Base-by-base conservation (phyloP, 2,888 invertebrate species). In the Eupithecia centaureata region DNA sequence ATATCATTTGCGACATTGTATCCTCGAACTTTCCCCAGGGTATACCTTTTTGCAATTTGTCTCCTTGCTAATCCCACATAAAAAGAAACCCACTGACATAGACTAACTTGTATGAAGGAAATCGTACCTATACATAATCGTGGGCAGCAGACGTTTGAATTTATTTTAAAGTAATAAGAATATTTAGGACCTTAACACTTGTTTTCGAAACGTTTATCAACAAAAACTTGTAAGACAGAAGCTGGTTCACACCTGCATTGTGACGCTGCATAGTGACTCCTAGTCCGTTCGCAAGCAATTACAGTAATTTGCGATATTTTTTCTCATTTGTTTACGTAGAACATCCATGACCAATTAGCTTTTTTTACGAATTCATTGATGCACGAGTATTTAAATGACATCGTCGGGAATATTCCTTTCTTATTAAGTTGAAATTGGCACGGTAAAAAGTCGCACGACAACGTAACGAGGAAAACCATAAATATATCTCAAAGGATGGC, bases 321-420 rank as follows among this genome's bases (percentile, higher is more conserved):
- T 76, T 73, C 72, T 70, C 82, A 83, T 84, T 82, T 73, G 76
- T 80, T 79, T 84, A 77, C 74, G 68, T 67, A 74, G 82, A 84
- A 84, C 65, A 58, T 51, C 73, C 74, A 62, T 74, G 74, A 70
- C 38, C 61, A 79, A 79, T 78, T 75, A 73, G 57, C 56, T 61
- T 73, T 68, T 75, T 71, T 71, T n/a, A 67, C 59, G 76, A 75
- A 80, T 80, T 80, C 42, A 82, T 77, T 77, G 77, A 78, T 74
- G 76, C 76, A 73, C 83, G 86, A 84, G 85, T 83, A 81, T 76
- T 62, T 74, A 78, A 86, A 87, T 86, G 85, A 83, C 62, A 67
- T 62, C 63, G 63, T 38, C 54, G 65, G 67, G 27, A 67, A 58
- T 51, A 42, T 42, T 42, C 18, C 8, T 8, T 42, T 51, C 51